Base-by-base conservation (phyloP, 2,113 vertebrate species). In the Nerophis lumbriciformis region DNA sequence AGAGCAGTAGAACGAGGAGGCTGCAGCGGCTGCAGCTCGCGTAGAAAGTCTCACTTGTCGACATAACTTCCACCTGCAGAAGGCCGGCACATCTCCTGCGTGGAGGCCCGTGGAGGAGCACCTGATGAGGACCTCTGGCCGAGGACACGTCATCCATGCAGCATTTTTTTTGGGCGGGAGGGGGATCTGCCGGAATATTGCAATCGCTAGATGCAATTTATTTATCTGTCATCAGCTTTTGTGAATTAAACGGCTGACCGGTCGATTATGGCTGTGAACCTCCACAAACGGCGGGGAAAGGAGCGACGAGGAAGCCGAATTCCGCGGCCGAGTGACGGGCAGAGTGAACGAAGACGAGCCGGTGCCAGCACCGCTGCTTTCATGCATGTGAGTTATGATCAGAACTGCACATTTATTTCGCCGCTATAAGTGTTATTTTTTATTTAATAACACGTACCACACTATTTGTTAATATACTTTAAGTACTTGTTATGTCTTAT, bases 1-100 rank as follows among this genome's bases (percentile, higher is more conserved):
- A 82, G 82, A 88, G 83, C 84, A 87, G 84, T 85, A 82, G 86
- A 74, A 62, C 84, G 65, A 59, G 81, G 79, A 87, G 67, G 79
- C 75, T 76, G 74, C 73, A 69, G 78, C 63, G 69, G 83, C 78
- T 73, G 77, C 70, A 65, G 72, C 79, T 80, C 28, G 8, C 35
- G 36, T 16, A 11, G 6, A 21, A 57, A 47, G 6, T 37, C 5
- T 75, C 72, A 79, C 76, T 8, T 21, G 11, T 6, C 10, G 44
- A 44, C 81, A 75, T 12, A 45, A 42, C 52, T 15, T 37, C 6
- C 6, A 83, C 81, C 75, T 73, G 69, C 76, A 68, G 5, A 66
- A 74, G 79, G 80, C 81, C 85, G 66, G 72, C 69, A 68, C 63
- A 49, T 68, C 58, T 59, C 71, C 69, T 63, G 65, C 61, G 5